Evolutionary conservation across 2,888 invertebrate genomes (phyloP).

Genomic region (Schizotus pectinicornis): DNA sequence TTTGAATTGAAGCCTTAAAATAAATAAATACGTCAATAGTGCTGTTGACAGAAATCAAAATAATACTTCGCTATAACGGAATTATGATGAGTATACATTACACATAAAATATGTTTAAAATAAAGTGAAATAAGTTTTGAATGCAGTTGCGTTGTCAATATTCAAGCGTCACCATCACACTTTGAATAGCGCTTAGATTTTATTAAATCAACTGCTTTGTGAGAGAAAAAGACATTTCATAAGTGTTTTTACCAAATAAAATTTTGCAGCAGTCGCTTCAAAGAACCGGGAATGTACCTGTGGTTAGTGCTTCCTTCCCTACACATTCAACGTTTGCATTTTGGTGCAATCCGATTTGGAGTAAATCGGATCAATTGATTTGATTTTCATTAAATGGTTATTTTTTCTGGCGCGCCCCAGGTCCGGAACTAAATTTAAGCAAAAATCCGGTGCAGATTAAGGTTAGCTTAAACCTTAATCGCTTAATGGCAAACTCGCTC

Average conservation of each 20-base stretch:
- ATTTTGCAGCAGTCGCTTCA: not conserved
- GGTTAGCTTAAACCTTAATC: constrained; percentile 21
- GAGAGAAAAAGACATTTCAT: constrained; percentile 7
- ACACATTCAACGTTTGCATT: not conserved
- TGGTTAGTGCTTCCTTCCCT: no score
- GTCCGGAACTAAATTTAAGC: constrained; percentile 14
- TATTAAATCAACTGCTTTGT: constrained; percentile 16
- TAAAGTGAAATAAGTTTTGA: constrained; percentile 18
- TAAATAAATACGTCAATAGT: no score
- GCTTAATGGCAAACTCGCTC: constrained; percentile 13
- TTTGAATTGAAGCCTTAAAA: no score
- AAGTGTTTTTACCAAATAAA: not conserved
- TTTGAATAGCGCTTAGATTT: constrained; percentile 17
- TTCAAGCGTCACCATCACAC: constrained; percentile 24
- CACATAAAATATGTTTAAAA: constrained; percentile 6
- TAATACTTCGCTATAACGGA: no score
- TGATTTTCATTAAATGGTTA: constrained; percentile 31
- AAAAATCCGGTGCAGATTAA: constrained; percentile 23
- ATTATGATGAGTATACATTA: no score
- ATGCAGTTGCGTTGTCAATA: constrained; percentile 23
- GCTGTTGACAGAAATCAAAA: no score
- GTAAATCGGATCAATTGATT: constrained; percentile 32
- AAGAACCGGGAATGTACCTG: no score
- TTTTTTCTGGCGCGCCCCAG: constrained; percentile 24
- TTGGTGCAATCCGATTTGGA: constrained; percentile 5